A percentile compares a stretch with the other conserved stretches of the same genome.
Conservation (phyloP, 2,113 vertebrate species). For the Dryoscopus gambensis region DNA sequence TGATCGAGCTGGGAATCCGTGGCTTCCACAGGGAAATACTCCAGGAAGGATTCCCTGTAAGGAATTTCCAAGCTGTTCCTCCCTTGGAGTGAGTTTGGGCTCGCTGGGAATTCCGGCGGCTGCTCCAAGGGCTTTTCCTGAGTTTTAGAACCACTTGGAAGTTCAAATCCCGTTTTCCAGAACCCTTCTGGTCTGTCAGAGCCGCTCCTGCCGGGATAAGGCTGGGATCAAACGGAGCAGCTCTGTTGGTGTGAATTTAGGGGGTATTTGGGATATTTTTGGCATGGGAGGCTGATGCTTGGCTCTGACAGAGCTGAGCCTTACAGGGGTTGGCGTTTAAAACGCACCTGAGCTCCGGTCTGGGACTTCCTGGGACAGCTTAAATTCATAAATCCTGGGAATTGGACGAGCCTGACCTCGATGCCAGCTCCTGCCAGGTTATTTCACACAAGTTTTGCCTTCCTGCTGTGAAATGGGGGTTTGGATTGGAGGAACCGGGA, state of each 20-base stretch:
- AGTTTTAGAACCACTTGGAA: neutral
- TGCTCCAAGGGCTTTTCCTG: accelerated
- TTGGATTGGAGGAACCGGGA: neutral
- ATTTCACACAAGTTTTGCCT: neutral
- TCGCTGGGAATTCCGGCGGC: neutral
- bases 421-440: neutral
- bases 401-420: neutral
- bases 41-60: neutral
- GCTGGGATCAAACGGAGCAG: neutral
- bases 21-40: neutral
- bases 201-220: neutral
- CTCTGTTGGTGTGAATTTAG: neutral
- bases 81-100: neutral
- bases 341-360: neutral
- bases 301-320: neutral
- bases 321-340: neutral
- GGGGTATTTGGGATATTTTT: neutral
- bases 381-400: neutral
- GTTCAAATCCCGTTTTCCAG: neutral
- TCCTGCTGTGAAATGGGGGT: neutral
- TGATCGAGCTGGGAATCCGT: neutral
- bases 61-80: neutral
- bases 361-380: neutral
- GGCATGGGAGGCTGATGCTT: neutral
- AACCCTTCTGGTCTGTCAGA: neutral